These are phyloP conservation scores for Noturus placidus DNA, from an alignment of 2,113 vertebrate species.

Conservation along the genomic window DNA sequence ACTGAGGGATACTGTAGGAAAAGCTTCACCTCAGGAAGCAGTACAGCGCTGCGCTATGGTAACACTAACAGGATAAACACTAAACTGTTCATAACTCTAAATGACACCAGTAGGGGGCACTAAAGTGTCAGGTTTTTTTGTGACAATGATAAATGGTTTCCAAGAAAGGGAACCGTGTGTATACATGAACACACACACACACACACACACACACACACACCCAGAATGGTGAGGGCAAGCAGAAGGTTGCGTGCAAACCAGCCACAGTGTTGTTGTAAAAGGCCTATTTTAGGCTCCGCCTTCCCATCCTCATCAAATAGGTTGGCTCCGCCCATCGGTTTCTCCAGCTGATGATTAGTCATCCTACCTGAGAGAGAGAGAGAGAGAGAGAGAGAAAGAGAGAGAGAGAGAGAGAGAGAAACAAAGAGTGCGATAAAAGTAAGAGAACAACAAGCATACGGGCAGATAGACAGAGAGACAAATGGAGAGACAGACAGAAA, in stretches of 20 bases:
- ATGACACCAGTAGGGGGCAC: neutral
- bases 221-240: constrained; percentile 75
- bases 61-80: neutral
- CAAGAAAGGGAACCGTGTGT: neutral
- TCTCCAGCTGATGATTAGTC: constrained; percentile 68
- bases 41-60: neutral
- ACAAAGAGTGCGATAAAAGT: neutral
- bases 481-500: neutral
- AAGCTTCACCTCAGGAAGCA: neutral
- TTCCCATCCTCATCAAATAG: constrained; percentile 60
- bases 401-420: neutral
- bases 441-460: too few species aligned
- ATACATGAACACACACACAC: neutral
- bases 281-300: constrained; percentile 63
- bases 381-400: neutral
- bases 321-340: constrained; percentile 65
- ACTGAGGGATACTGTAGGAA: neutral
- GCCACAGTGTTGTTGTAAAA: constrained; percentile 65
- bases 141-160: neutral
- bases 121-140: neutral
- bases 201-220: constrained; percentile 45
- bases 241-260: constrained; percentile 73
- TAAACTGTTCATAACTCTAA: neutral
- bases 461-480: neutral
- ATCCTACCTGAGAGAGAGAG: constrained; percentile 65